Evolutionary conservation across 1,140 invertebrate genomes (phyloP).

Genomic region (Heliothis subflexa): DNA sequence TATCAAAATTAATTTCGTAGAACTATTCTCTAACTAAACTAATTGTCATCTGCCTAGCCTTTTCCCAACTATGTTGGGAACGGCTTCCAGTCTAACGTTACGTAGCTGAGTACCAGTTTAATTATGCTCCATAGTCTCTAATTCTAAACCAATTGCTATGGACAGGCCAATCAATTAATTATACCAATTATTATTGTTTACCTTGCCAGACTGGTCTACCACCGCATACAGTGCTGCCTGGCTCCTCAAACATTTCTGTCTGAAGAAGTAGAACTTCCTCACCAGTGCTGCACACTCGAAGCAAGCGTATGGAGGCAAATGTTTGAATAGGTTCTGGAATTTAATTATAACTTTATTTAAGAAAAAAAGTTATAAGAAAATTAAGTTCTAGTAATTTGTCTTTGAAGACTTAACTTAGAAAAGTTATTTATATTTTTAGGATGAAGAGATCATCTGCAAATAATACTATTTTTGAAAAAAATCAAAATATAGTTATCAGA

Average conservation of each 20-base stretch:
- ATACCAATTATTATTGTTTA: too few species aligned
- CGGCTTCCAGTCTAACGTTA: too few species aligned
- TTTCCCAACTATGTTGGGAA: too few species aligned
- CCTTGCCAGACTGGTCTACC: constrained; percentile 61
- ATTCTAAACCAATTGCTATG: too few species aligned
- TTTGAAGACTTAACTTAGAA: too few species aligned
- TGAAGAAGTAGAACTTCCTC: constrained; percentile 67
- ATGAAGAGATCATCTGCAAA: background rate
- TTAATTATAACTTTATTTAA: background rate
- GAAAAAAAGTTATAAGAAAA: too few species aligned
- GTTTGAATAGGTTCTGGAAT: constrained; percentile 59
- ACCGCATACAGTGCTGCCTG: constrained; percentile 63
- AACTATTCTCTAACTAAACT: too few species aligned
- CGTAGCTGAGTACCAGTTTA: too few species aligned
- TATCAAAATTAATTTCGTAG: too few species aligned
- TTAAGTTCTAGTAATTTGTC: background rate
- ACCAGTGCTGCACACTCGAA: constrained; percentile 69
- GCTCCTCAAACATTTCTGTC: constrained; percentile 64
- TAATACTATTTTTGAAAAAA: background rate
- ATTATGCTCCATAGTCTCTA: too few species aligned
- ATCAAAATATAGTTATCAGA: constrained; percentile 32
- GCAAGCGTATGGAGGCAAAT: constrained; percentile 65
- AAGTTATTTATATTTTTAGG: background rate
- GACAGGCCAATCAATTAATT: too few species aligned
- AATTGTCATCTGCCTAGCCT: too few species aligned